A percentile compares a stretch with the other conserved stretches of the same genome.
These are phyloP conservation scores for Pelodiscus sinensis DNA, from an alignment of 2,113 vertebrate genomes.

Conservation along the genomic window DNA sequence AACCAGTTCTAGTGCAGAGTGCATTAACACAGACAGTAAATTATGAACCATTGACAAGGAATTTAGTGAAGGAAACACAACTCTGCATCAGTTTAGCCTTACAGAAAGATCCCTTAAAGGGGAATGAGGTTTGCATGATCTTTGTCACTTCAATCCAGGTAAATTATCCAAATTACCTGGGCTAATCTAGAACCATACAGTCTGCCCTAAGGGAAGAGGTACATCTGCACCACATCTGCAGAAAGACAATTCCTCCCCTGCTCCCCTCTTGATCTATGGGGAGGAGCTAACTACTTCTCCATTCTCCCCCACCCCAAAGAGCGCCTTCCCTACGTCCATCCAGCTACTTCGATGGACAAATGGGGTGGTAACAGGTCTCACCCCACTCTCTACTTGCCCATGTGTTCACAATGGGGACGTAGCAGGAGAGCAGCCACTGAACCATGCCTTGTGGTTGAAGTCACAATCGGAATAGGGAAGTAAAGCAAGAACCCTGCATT, in stretches of 20 bases:
- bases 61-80: neutral
- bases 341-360: neutral
- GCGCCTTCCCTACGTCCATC: neutral
- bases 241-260: constrained; percentile 7
- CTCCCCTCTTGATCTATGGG: neutral
- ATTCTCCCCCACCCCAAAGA: neutral
- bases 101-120: neutral
- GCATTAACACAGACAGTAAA: neutral
- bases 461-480: neutral
- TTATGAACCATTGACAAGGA: neutral
- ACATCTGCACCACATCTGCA: constrained; percentile 18
- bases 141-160: neutral
- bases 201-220: neutral
- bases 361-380: neutral
- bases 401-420: neutral
- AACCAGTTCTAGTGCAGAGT: neutral
- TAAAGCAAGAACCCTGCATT: neutral
- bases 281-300: neutral
- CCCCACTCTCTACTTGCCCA: neutral
- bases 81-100: neutral
- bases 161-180: neutral
- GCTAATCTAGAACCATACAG: neutral
- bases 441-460: neutral
- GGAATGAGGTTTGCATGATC: neutral
- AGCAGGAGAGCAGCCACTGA: neutral